Conservation (phyloP, 2,888 invertebrate genomes). For the Steinernema carpocapsae region DNA sequence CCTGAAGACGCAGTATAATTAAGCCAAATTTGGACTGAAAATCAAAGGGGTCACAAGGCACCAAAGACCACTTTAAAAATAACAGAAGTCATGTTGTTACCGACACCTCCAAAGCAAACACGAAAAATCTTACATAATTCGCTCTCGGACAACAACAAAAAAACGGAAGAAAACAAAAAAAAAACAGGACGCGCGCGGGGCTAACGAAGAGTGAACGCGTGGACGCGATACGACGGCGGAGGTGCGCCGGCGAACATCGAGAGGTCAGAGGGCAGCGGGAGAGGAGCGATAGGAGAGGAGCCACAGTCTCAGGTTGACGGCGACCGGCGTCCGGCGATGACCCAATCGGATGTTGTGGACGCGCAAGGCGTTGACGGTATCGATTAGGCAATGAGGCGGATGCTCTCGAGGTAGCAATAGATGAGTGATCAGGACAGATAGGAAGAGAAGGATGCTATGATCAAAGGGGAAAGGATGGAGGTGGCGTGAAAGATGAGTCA, state of each 20-base stretch:
- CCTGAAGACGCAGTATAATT: too few relatives aligned
- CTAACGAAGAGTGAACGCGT: conserved; percentile 19
- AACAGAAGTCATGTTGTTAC: too few relatives aligned
- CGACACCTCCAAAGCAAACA: conserved; percentile 3
- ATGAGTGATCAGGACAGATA: neutral
- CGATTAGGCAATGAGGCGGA: conserved; percentile 15
- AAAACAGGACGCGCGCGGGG: conserved; percentile 15
- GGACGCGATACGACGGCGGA: too few relatives aligned
- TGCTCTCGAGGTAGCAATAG: neutral
- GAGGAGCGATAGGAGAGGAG: neutral
- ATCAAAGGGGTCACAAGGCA: too few relatives aligned
- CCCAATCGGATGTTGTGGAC: conserved; percentile 11
- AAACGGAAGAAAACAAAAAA: neutral
- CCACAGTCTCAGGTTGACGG: conserved; percentile 13
- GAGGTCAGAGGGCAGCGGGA: conserved; percentile 21
- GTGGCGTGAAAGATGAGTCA: too few relatives aligned
- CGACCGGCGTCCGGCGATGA: conserved; percentile 2
- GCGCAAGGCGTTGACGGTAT: neutral
- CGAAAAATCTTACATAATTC: neutral
- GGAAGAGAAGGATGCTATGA: neutral
- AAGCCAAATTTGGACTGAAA: too few relatives aligned
- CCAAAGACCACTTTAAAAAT: too few relatives aligned
- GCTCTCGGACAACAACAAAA: neutral
- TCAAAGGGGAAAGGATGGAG: too few relatives aligned
- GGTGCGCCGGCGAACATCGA: conserved; percentile 14